Base-by-base conservation (phyloP, 2,797 vertebrate genomes). In the Ibycter americanus region DNA sequence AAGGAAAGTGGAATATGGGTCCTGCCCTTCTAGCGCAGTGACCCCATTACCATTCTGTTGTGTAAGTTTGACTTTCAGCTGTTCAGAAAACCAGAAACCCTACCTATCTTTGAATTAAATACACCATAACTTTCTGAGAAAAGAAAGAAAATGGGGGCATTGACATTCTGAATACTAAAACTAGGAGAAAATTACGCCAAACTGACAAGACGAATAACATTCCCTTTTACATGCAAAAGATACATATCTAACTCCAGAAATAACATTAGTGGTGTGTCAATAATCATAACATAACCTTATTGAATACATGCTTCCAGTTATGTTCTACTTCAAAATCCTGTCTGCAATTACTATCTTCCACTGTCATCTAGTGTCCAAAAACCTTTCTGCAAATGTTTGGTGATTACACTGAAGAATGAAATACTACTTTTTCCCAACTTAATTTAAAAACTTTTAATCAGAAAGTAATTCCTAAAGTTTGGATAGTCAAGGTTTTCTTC, bases 281-380 rank as follows among this genome's bases (percentile, higher is more conserved):
- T 23, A 54, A 67, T 46, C 23, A 19, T 27, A 73, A 47, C 25
- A 61, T 34, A 72, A 79, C 6, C 31, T 84, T 84, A 76, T 6
- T 47, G 20, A 73, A 66, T 36, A 26, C 29, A 7, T 51, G 10
- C 59, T 85, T 94, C 58, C 13, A 55, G 1, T n/a, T 40, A 47
- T 6, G 11, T 54, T 87, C 56, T 59, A 26, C 42, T 51, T 78
- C 61, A 85, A 92, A 89, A 67, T 34, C 21, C 71, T 65, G 6
- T 31, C 47, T 87, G 70, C 40, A 88, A 29, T 49, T 77, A 49
- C 73, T 84, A 73, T 70, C 86, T 86, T 93, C 55, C 81, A 90
- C 55, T 93, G 91, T 91, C 95, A 95, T 73, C 97, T 96, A 89
- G 90, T 74, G 91, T 86, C 26, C 67, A 90, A 77, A 94, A 88